These are phyloP conservation scores for Trichomalopsis sarcophagae DNA, from an alignment of 1,140 invertebrate genomes.

Conservation along the genomic window DNA sequence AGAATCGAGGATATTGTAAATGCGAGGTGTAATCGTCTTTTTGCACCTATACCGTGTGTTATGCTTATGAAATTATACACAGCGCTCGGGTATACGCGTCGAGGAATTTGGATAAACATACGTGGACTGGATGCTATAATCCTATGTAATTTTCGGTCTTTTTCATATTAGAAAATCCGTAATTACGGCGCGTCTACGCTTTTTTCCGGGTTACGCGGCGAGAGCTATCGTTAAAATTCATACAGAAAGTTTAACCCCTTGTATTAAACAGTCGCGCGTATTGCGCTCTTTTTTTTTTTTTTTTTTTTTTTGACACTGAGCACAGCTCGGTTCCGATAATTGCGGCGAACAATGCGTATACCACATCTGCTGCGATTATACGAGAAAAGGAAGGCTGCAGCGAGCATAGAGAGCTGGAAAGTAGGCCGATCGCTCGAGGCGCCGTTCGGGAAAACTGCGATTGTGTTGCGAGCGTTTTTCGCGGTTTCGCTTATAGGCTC, in stretches of 20 bases:
- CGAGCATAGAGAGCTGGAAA: background rate
- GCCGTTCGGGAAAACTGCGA: constrained; percentile 13
- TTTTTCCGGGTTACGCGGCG: background rate
- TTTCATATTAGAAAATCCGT: background rate
- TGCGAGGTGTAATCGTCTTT: too few species aligned
- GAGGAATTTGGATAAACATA: background rate
- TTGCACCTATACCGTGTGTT: too few species aligned
- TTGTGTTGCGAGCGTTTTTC: background rate
- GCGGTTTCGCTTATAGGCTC: background rate
- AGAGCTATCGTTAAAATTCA: too few species aligned
- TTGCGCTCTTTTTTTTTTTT: background rate
- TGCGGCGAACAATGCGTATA: background rate
- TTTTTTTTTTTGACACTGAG: background rate
- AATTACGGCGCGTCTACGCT: background rate
- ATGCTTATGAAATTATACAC: too few species aligned
- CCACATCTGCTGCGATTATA: background rate
- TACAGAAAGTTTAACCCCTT: too few species aligned
- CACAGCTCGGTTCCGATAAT: background rate
- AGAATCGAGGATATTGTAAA: too few species aligned
- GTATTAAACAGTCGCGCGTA: background rate
- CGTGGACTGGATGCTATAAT: background rate
- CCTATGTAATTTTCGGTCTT: background rate
- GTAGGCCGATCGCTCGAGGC: constrained; percentile 35
- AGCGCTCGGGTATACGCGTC: background rate
- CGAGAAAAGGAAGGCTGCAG: background rate